Base-by-base conservation (phyloP, 1,140 invertebrate genomes). In the Diplogasteroides magnus region DNA sequence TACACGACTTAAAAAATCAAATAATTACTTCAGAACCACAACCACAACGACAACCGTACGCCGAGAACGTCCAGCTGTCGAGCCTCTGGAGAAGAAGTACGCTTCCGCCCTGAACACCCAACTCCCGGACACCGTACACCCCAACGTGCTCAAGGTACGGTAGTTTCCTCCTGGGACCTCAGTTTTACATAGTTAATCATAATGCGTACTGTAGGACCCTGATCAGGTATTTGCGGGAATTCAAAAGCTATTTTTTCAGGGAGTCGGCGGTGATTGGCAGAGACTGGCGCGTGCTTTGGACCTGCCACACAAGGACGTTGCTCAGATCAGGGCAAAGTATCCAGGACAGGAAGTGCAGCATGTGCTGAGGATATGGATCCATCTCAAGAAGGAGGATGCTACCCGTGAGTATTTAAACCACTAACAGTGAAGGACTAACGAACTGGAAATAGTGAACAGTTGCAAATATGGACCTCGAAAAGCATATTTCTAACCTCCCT, bases 361-460 rank as follows among this genome's bases (percentile, higher is more conserved):
- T 58, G 69, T 72, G 3, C 67, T 82, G 15, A 81, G 78, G 64
- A 83, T 82, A 62, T 82, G 80, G 80, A 74, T 82, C 31, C 71
- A 72, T 67, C 58, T 83, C 11, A 83, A 83, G 70, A 74, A 74
- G 48, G 67, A 67, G 31, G 77, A 80, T 32, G 79, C 80, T 19
- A 82, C 63, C 61, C 71, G 77, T 76, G 61, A 71, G 77, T 75
- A 3, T 25, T n/a, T n/a, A n/a, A n/a, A n/a, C n/a, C n/a, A 62
- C 15, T 15, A n/a, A 56, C 15, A 15, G 37, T 62, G 19, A 15
- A 62, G 19, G 61, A 31, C 15, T 15, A 15, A n/a, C n/a, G n/a
- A n/a, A n/a, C n/a, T n/a, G n/a, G n/a, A n/a, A n/a, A n/a, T n/a
- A n/a, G n/a, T n/a, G n/a, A n/a, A n/a, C n/a, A n/a, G n/a, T n/a